These are phyloP conservation scores for Empis stercorea DNA, from an alignment of 2,888 invertebrate species.

Conservation along the genomic window DNA sequence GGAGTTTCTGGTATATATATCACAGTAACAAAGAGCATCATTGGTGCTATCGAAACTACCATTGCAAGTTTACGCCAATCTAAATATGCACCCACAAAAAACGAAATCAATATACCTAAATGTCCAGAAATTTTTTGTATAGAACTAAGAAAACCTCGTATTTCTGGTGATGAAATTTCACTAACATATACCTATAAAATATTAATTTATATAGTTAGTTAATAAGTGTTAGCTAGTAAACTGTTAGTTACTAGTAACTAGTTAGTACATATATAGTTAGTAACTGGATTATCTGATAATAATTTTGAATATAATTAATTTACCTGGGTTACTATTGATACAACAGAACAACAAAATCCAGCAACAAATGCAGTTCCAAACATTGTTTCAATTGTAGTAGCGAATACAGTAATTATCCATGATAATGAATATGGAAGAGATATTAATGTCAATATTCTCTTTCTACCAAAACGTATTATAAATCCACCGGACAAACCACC, in stretches of 20 bases:
- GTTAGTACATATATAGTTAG: no score
- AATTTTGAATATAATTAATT: neutral
- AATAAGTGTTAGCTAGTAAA: no score
- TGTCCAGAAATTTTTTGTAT: conserved; percentile 76
- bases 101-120: conserved; percentile 71
- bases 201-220: neutral
- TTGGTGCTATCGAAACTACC: conserved; percentile 63
- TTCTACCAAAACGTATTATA: conserved; percentile 57
- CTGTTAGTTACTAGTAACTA: no score
- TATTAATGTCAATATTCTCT: conserved; percentile 53
- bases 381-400: conserved; percentile 65
- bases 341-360: conserved; percentile 67
- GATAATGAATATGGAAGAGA: conserved; percentile 65
- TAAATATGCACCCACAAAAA: conserved; percentile 67
- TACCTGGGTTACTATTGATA: conserved; percentile 64
- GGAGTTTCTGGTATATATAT: conserved; percentile 82
- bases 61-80: conserved; percentile 77
- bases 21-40: conserved; percentile 61
- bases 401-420: conserved; percentile 70
- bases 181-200: conserved; percentile 66
- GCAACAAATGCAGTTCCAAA: conserved; percentile 74
- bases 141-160: conserved; percentile 75
- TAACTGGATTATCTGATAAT: no score
- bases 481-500: conserved; percentile 63
- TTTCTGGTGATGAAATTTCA: conserved; percentile 77